Base-by-base conservation (phyloP, 2,888 invertebrate genomes). In the Cataglyphis albicans region DNA sequence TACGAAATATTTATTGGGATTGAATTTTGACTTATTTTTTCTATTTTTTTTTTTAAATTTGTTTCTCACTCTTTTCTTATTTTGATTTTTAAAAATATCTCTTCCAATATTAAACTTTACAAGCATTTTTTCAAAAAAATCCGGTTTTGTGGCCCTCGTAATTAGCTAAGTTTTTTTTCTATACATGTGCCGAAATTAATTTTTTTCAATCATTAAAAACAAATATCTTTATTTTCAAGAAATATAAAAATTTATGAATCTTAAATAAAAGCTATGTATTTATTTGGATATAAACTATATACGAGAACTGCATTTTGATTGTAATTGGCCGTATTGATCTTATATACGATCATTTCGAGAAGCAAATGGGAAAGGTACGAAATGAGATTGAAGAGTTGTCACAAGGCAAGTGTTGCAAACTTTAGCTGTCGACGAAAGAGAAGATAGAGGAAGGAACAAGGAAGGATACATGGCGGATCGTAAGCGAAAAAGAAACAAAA, bases 261-360 rank as follows among this genome's bases (percentile, higher is more conserved):
- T 72, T 25, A 57, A 57, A 52, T 57, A 57, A 44, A 44, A 38
- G 12, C 25, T 38, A 35, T 38, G 61, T 2, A 41, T 41, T 41
- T 12, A 12, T 41, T 63, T 44, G 21, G 38, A 44, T 48, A 48
- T 44, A 74, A 21, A 74, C 9, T 63, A 29, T 68, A 41, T 48
- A 68, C 57, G 32, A 82, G 75, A 80, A 82, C 1, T 44, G 29
- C 78, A 74, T 73, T 61, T 74, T 55, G 73, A 70, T 84, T 74
- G 72, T 83, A 87, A 88, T 88, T 87, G 86, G 87, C 82, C 82
- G 83, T 84, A 82, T 85, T 82, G 87, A 70, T 80, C 73, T 67
- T 80, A 74, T 84, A 87, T 83, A 74, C 61, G 84, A 86, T 88
- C 83, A 55, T 81, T 87, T 80, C 75, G 64, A 35, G 65, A 68